Evolutionary conservation across 2,113 vertebrate species (phyloP), one percentile per base, ranked within the genome.

Genomic region (Oncorhynchus clarkii): DNA sequence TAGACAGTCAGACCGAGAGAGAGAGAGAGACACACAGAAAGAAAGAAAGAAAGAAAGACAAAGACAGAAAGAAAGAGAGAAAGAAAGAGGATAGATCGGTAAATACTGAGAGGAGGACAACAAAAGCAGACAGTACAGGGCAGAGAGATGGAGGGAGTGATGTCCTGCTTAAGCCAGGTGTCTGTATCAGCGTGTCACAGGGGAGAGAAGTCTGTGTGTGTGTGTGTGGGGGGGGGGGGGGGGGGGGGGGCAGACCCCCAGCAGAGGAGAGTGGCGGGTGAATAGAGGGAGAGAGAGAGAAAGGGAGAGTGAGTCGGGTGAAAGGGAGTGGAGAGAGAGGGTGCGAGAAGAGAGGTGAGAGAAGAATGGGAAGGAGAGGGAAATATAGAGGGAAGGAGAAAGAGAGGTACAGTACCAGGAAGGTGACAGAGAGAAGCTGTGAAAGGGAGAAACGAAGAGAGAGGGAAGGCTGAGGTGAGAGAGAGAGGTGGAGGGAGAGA

Each of bases 141-240:
- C 16, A 26, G 68, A 83, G 18, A n/a, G 45, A 49, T 71, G 4
- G 73, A 78, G 66, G 39, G 83, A 73, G 71, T 83, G 76, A 67
- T 66, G 72, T 73, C 79, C 39, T 57, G 87, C 88, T 75, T 88
- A 90, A 87, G 81, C 83, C 86, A 91, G 89, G 89, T 89, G 89
- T 79, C 85, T 62, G 78, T 79, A 82, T 78, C n/a, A 51, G 73
- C 69, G 69, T 68, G 77, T 67, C 18, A 22, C 8, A 48, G 79
- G 54, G 48, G 57, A 64, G 65, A 72, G 39, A 18, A 34, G 34
- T 9, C 2, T 31, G 31, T 31, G 31, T 31, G 29, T 31, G 31
- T 31, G 31, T 31, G 29, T 0, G 29, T 0, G 29, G n/a, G 22
- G 29, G 3, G 29, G 3, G 29, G 3, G 29, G n/a, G 22, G 29